A percentile compares a stretch with the other conserved stretches of the same genome.
phyloP scores from a whole-genome alignment of 2,113 vertebrate species.

The Tamias sibiricus region DNA sequence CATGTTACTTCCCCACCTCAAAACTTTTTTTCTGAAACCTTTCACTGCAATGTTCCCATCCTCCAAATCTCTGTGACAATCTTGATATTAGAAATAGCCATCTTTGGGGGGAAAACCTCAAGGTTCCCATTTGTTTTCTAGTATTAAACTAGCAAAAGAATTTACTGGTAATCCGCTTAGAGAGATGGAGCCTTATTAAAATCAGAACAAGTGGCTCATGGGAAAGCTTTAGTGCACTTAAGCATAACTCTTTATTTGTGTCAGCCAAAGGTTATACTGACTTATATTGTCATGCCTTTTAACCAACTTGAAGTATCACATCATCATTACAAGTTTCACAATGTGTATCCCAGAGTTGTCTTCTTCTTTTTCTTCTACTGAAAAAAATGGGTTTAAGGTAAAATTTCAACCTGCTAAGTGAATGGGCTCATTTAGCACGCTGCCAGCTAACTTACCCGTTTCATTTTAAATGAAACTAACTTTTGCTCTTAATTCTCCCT shows the following conservation, averaged over 20 bases:
- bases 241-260: constrained; percentile 78
- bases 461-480: constrained; percentile 64
- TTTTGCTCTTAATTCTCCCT: constrained; percentile 31
- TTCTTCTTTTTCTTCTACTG: constrained; percentile 35
- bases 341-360: background rate
- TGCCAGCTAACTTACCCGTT: constrained; percentile 67
- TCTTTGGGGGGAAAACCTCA: constrained; percentile 66
- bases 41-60: background rate
- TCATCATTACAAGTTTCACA: constrained; percentile 69
- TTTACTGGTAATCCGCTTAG: constrained; percentile 81
- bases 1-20: background rate
- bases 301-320: constrained; percentile 63
- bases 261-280: constrained; percentile 69
- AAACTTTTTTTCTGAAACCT: background rate
- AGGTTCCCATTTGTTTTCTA: constrained; percentile 75
- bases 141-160: constrained; percentile 38
- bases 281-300: constrained; percentile 50
- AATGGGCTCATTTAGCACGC: background rate
- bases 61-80: constrained; percentile 49
- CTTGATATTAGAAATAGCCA: constrained; percentile 81
- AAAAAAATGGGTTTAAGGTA: constrained; percentile 64
- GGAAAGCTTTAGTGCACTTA: constrained; percentile 68
- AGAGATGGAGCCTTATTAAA: constrained; percentile 80
- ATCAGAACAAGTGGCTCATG: constrained; percentile 75
- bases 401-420: constrained; percentile 62